Percentiles rank a stretch among this genome's conserved stretches.
These are phyloP conservation scores for Sciurus carolinensis DNA, from an alignment of 2,797 vertebrate species.

Conservation along the genomic window DNA sequence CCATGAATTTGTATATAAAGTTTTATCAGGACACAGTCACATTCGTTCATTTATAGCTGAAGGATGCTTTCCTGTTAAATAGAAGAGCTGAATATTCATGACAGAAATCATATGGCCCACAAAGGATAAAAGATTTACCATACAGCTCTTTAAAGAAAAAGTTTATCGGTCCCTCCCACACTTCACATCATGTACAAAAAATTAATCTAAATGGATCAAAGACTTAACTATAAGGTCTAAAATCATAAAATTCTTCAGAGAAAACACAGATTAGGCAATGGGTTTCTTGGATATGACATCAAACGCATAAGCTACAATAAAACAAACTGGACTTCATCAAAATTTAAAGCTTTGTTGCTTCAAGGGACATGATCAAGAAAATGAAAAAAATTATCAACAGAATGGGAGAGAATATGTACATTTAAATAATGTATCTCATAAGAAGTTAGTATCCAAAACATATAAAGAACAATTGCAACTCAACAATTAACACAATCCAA, in stretches of 20 bases:
- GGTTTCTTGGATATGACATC: not conserved
- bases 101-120: not conserved
- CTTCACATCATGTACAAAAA: not conserved
- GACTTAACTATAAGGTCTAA: slow-evolving; percentile 19
- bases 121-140: not conserved
- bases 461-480: not conserved
- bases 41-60: not conserved
- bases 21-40: not conserved
- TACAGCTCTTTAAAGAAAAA: not conserved
- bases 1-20: not conserved
- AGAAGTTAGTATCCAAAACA: not conserved
- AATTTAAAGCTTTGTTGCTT: not conserved
- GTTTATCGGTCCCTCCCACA: not conserved
- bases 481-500: slow-evolving; percentile 14
- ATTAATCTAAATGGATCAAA: not conserved
- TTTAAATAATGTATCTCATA: not conserved
- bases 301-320: slow-evolving; percentile 10
- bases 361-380: not conserved
- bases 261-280: not conserved
- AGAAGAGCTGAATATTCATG: not conserved
- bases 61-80: not conserved
- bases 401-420: slow-evolving; percentile 48
- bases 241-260: not conserved
- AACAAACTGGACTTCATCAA: not conserved
- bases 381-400: not conserved